Evolutionary conservation across 2,113 vertebrate species (phyloP).

Genomic region (Origma solitaria): DNA sequence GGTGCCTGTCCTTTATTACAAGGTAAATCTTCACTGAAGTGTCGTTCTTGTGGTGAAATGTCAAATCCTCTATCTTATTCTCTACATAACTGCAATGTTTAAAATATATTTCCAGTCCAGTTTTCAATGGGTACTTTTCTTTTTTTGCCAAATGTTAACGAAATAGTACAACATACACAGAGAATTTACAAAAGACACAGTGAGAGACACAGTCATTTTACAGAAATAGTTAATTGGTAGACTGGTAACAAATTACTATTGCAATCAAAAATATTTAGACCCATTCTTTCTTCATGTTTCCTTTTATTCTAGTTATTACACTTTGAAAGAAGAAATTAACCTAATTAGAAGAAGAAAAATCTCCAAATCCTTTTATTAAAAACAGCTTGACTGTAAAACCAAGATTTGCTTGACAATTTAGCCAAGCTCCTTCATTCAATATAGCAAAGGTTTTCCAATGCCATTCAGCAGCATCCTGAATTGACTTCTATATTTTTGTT

Average conservation of each 20-base stretch:
- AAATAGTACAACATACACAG: not conserved
- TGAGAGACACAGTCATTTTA: not conserved
- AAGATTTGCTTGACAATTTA: not conserved
- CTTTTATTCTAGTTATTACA: not conserved
- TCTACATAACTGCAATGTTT: constrained; percentile 5
- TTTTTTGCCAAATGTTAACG: constrained; percentile 4
- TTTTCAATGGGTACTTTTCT: constrained; percentile 24
- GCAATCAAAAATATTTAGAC: constrained; percentile 45
- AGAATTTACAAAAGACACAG: constrained; percentile 20
- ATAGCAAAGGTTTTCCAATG: not conserved
- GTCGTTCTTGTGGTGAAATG: constrained; percentile 15
- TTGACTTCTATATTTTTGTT: not conserved
- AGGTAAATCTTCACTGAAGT: constrained; percentile 18
- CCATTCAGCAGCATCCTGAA: not conserved
- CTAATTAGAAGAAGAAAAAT: constrained; percentile 27
- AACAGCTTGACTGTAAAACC: not conserved
- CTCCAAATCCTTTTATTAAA: not conserved
- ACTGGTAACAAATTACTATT: constrained; percentile 39
- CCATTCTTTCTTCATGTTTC: not conserved
- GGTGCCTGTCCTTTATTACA: constrained; percentile 18
- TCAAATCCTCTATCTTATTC: constrained; percentile 26
- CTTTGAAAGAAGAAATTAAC: constrained; percentile 27
- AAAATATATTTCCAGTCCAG: constrained; percentile 29
- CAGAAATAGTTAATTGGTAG: constrained; percentile 30
- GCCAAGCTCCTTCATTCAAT: not conserved